These are phyloP conservation scores for Zelleria hepariella DNA, from an alignment of 2,888 invertebrate species.

Conservation along the genomic window DNA sequence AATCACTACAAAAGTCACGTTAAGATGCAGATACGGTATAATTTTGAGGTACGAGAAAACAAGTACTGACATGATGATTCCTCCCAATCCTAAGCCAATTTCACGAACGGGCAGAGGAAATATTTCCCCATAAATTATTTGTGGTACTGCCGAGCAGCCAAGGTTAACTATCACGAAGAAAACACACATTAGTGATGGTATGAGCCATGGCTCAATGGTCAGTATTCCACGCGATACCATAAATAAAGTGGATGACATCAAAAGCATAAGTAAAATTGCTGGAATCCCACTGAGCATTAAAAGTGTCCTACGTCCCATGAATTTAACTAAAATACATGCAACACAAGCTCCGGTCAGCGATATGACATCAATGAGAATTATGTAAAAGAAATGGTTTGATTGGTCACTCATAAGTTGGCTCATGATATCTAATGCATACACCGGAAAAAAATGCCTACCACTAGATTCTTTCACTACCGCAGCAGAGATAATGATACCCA, in stretches of 20 bases:
- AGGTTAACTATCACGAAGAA: constrained; percentile 42
- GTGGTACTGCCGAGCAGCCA: constrained; percentile 43
- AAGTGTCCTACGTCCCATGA: neutral
- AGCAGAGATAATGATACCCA: neutral
- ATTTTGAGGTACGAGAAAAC: neutral
- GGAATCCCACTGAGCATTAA: neutral
- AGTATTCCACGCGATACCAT: constrained; percentile 21
- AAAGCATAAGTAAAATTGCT: constrained; percentile 4
- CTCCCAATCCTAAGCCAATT: constrained; percentile 28
- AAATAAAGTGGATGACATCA: constrained; percentile 32
- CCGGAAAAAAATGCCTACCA: neutral
- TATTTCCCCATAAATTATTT: constrained; percentile 43
- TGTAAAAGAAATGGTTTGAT: neutral
- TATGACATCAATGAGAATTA: neutral
- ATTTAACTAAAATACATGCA: neutral
- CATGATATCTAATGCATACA: neutral
- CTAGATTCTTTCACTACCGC: neutral
- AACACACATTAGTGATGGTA: constrained; percentile 28
- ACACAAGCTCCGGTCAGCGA: neutral
- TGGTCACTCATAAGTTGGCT: neutral
- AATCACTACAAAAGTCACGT: constrained; percentile 7
- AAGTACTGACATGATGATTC: too few relatives aligned
- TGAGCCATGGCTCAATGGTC: constrained; percentile 24
- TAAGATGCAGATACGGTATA: neutral
- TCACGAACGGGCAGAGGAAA: constrained; percentile 42